These are phyloP conservation scores for Pyrgus malvae DNA, from an alignment of 2,888 invertebrate species.

Conservation along the genomic window DNA sequence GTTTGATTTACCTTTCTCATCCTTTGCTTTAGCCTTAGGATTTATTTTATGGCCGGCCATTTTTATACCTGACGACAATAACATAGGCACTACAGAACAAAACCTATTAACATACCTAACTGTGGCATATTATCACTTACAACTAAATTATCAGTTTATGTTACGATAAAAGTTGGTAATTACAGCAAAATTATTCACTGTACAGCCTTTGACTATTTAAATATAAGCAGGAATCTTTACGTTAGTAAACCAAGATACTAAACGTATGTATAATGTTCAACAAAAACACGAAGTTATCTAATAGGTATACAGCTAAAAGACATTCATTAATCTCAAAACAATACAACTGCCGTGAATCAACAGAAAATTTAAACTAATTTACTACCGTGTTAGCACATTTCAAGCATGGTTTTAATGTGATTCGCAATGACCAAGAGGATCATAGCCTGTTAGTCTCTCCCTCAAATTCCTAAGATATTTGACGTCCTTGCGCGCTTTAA, in stretches of 20 bases:
- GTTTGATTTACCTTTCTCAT: constrained; percentile 62
- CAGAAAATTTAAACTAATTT: not conserved
- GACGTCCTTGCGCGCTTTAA: constrained; percentile 39
- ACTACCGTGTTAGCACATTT: constrained; percentile 10
- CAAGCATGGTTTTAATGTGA: constrained; percentile 59
- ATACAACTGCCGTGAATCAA: not conserved
- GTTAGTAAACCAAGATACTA: not conserved
- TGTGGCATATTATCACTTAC: not conserved
- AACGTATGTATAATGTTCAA: too few relatives aligned
- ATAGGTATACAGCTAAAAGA: constrained; percentile 4
- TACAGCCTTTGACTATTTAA: not conserved
- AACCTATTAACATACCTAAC: too few relatives aligned
- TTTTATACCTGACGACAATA: constrained; percentile 41
- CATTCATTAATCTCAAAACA: not conserved
- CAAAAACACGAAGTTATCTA: constrained; percentile 20
- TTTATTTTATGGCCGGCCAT: constrained; percentile 75
- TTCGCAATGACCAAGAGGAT: constrained; percentile 54
- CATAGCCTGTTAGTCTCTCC: constrained; percentile 75
- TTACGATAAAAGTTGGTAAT: too few relatives aligned
- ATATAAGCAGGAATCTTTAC: too few relatives aligned
- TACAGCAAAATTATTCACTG: too few relatives aligned
- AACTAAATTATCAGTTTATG: too few relatives aligned
- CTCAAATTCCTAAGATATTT: constrained; percentile 65
- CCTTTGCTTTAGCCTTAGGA: constrained; percentile 65
- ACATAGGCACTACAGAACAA: not conserved